phyloP scores from a whole-genome alignment of 2,888 invertebrate species.

The Hirtodrosophila duncani region DNA sequence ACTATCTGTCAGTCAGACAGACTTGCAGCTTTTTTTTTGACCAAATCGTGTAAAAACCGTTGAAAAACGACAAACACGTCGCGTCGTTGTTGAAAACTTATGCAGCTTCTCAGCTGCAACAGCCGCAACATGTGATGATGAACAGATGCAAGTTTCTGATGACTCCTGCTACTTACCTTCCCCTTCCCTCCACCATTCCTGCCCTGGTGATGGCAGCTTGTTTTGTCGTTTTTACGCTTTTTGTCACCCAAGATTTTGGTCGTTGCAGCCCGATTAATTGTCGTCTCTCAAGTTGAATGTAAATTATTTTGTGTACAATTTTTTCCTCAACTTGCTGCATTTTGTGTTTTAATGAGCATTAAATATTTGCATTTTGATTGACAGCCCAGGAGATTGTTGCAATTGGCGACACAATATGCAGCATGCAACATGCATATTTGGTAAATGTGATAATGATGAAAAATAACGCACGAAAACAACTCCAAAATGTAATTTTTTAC shows the following conservation, averaged over 20 bases:
- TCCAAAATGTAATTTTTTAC: background rate
- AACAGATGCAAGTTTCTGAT: constrained; percentile 57
- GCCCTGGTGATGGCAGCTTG: too few relatives aligned
- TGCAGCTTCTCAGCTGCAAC: constrained; percentile 32
- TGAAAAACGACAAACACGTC: constrained; percentile 47
- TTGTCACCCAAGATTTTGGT: constrained; percentile 38
- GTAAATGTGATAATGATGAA: constrained; percentile 53
- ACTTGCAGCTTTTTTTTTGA: constrained; percentile 73
- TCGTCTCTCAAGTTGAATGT: constrained; percentile 46
- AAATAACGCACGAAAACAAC: constrained; percentile 2
- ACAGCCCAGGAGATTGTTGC: constrained; percentile 60
- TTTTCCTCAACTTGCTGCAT: constrained; percentile 26
- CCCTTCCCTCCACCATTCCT: too few relatives aligned
- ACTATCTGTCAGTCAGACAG: constrained; percentile 67
- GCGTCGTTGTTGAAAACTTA: constrained; percentile 17
- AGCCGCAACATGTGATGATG: too few relatives aligned
- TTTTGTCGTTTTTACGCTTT: constrained; percentile 26
- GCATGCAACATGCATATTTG: constrained; percentile 57
- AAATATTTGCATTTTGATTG: constrained; percentile 68
- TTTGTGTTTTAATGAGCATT: constrained; percentile 61
- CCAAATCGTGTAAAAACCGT: constrained; percentile 70
- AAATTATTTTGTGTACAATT: constrained; percentile 48
- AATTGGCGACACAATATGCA: constrained; percentile 51
- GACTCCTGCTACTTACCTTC: too few relatives aligned
- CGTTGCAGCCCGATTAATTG: constrained; percentile 41